Percentiles rank a stretch among this genome's conserved stretches.
These are phyloP conservation scores for Callocephalon fimbriatum DNA, from an alignment of 2,113 vertebrate species.

Conservation along the genomic window DNA sequence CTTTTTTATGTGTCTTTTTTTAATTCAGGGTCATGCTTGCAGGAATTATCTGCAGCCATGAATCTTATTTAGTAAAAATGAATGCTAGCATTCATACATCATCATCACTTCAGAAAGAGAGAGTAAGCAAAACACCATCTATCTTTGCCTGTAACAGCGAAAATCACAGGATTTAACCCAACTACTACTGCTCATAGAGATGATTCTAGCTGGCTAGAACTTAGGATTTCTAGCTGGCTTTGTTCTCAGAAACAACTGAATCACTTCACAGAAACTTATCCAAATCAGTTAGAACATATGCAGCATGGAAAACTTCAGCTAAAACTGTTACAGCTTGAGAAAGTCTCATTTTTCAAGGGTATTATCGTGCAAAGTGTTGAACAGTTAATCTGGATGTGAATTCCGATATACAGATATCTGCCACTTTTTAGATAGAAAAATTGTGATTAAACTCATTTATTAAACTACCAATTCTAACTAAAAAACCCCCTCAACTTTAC, in stretches of 20 bases:
- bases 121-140: conserved; percentile 35
- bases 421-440: not conserved
- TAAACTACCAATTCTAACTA: not conserved
- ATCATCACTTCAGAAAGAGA: conserved; percentile 29
- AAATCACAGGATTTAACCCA: conserved; percentile 37
- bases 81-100: conserved; percentile 48
- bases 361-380: not conserved
- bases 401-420: not conserved
- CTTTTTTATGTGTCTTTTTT: not conserved
- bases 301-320: not conserved
- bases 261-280: conserved; percentile 11
- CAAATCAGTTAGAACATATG: not conserved
- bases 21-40: not conserved
- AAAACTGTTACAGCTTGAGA: not conserved
- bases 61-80: conserved; percentile 53
- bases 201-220: not conserved
- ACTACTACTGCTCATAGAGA: not conserved
- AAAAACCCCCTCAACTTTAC: not conserved
- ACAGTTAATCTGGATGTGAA: not conserved
- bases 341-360: not conserved
- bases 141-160: conserved; percentile 29
- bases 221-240: conserved; percentile 27
- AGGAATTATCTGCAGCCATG: conserved; percentile 24
- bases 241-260: conserved; percentile 50
- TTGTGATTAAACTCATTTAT: not conserved